Conservation (phyloP, 2,113 vertebrate genomes). For the Parotia lawesii region DNA sequence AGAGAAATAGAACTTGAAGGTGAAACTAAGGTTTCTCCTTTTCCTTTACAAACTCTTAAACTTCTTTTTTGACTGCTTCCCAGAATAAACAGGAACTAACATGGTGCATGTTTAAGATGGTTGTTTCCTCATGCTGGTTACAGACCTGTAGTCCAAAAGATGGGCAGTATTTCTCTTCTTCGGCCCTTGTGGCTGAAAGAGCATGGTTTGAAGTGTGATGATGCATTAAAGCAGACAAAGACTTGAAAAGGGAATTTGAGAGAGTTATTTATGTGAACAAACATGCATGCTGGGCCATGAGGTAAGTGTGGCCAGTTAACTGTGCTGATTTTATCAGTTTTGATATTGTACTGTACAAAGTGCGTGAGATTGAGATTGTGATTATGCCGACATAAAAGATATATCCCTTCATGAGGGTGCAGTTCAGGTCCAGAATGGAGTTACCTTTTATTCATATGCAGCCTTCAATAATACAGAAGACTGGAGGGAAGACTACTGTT, state of each 20-base stretch:
- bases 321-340: conserved; percentile 2
- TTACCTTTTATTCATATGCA: not conserved
- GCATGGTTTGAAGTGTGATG: not conserved
- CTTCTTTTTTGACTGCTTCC: not conserved
- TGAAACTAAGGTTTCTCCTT: not conserved
- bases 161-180: not conserved
- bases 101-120: not conserved
- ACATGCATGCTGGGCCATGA: not conserved
- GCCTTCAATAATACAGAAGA: not conserved
- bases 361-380: not conserved
- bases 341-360: not conserved
- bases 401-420: not conserved
- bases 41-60: not conserved
- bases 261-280: not conserved
- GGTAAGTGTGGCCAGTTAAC: not conserved
- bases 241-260: not conserved
- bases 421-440: not conserved
- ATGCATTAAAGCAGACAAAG: not conserved
- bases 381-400: not conserved
- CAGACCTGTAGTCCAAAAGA: not conserved
- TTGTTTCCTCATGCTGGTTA: not conserved
- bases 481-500: not conserved
- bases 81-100: not conserved
- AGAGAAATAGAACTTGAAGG: not conserved
- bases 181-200: rapidly evolving